Evolutionary conservation across 2,113 vertebrate genomes (phyloP).

Genomic region (Eidolon helvum): DNA sequence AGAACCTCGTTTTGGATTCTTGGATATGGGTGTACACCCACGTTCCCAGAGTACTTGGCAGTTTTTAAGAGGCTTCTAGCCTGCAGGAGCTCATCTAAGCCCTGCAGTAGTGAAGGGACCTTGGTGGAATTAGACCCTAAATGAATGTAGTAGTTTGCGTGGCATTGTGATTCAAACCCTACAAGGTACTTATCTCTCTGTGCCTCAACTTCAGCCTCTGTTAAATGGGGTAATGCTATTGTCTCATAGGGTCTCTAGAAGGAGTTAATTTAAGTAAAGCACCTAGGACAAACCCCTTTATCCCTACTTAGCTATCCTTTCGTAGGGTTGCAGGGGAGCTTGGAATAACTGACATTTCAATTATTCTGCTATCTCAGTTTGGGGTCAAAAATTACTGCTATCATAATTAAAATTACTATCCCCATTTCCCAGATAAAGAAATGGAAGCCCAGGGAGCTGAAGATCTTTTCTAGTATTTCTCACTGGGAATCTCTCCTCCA

Average conservation of each 20-base stretch:
- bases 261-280: background rate
- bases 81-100: background rate
- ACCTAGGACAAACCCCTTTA: background rate
- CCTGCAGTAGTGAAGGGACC: background rate
- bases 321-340: background rate
- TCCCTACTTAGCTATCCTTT: background rate
- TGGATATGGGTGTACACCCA: background rate
- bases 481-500: background rate
- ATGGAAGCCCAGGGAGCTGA: background rate
- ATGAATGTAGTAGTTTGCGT: background rate
- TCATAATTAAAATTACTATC: background rate
- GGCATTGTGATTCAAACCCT: background rate
- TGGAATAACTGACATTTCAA: background rate
- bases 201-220: background rate
- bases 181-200: background rate
- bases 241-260: background rate
- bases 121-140: background rate
- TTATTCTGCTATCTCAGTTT: constrained; percentile 10
- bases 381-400: background rate
- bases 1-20: background rate
- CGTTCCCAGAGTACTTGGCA: background rate
- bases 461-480: background rate
- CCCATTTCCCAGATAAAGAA: background rate
- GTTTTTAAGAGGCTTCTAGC: background rate
- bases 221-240: background rate